Conservation (phyloP, 2,797 vertebrate species). For the Carapus acus region DNA sequence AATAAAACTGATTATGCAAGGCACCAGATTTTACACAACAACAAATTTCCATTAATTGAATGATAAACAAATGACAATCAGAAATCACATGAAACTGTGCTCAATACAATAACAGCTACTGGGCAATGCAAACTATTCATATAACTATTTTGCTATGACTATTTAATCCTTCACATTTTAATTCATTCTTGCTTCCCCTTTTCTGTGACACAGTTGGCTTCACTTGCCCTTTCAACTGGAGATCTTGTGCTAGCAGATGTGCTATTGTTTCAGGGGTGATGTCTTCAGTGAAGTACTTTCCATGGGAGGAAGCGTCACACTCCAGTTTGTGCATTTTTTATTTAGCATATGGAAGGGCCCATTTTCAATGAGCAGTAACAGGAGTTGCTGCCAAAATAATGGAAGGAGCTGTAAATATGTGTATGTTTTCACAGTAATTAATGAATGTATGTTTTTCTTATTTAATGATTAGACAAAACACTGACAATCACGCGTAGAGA, state of each 20-base stretch:
- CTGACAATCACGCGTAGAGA: conserved; percentile 12
- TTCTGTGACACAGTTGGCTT: conserved; percentile 38
- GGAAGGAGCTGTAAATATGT: conserved; percentile 6
- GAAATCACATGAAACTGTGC: no score
- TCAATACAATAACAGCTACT: no score
- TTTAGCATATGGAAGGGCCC: conserved; percentile 5
- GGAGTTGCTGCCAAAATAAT: conserved; percentile 21
- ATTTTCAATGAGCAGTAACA: conserved; percentile 15
- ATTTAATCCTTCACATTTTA: no score
- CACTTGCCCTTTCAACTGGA: conserved; percentile 43
- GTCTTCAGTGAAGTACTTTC: conserved; percentile 32
- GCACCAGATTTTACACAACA: conserved; percentile 7
- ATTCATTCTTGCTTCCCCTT: conserved; percentile 25
- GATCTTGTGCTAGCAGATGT: conserved; percentile 53
- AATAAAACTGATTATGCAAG: conserved; percentile 19
- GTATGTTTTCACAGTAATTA: neutral
- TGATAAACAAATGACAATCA: no score
- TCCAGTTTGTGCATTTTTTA: conserved; percentile 15
- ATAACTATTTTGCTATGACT: no score
- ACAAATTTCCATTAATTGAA: no score
- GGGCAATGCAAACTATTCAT: no score
- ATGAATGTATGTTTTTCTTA: conserved; percentile 6
- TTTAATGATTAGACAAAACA: conserved; percentile 4
- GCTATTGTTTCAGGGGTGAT: conserved; percentile 48
- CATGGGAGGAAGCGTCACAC: conserved; percentile 11